Conservation (phyloP, 1,140 invertebrate genomes). For the Microvelia longipes region DNA sequence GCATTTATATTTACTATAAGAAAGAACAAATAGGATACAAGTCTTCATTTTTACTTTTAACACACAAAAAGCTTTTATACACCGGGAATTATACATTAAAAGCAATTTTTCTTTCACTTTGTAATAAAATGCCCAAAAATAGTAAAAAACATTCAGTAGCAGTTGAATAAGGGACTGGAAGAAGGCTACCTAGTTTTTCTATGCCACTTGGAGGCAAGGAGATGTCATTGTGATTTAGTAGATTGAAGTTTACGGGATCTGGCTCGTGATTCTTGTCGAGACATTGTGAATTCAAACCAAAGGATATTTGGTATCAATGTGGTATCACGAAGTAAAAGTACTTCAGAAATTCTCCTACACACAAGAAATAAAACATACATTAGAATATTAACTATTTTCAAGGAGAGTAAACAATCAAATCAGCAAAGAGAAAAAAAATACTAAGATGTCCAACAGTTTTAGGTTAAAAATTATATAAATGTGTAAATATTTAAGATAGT, state of each 20-base stretch:
- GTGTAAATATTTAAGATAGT: too few species aligned
- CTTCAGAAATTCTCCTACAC: conserved; percentile 71
- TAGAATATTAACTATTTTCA: background rate
- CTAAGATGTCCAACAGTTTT: background rate
- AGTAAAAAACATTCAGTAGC: too few species aligned
- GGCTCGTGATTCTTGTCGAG: conserved; percentile 59
- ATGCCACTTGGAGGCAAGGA: conserved; percentile 5
- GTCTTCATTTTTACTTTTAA: too few species aligned
- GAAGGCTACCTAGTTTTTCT: background rate
- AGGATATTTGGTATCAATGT: conserved; percentile 83
- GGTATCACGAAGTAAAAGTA: conserved; percentile 71
- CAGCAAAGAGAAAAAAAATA: background rate
- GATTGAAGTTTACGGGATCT: conserved; percentile 68
- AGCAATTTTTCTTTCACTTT: too few species aligned
- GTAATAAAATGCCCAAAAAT: too few species aligned
- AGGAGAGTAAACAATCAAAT: background rate
- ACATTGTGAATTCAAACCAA: conserved; percentile 89
- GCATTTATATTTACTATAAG: too few species aligned
- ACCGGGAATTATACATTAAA: too few species aligned
- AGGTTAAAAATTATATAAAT: too few species aligned
- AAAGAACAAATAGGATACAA: too few species aligned
- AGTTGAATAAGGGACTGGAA: too few species aligned
- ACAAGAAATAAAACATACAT: conserved; percentile 22
- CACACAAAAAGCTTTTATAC: too few species aligned
- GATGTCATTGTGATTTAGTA: conserved; percentile 71